phyloP scores from a whole-genome alignment of 2,888 invertebrate species.

The Phrixothrix hirtus region DNA sequence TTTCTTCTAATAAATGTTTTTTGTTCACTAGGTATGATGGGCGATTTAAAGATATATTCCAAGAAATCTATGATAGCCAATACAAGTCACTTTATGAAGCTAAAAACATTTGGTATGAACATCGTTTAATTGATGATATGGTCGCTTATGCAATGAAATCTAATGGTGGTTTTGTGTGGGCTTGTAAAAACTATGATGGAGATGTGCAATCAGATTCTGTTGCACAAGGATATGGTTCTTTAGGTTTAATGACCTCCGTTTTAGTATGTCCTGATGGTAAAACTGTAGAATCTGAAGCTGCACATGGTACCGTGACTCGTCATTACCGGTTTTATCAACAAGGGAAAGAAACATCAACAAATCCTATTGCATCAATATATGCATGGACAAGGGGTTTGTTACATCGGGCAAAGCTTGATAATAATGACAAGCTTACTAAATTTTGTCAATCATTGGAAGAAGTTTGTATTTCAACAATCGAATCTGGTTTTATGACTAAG shows the following conservation, averaged over 20 bases:
- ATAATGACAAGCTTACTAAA: slow-evolving; percentile 72
- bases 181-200: slow-evolving; percentile 99
- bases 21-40: slow-evolving; percentile 73
- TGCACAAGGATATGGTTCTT: slow-evolving; percentile 94
- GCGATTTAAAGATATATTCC: slow-evolving; percentile 95
- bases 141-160: slow-evolving; percentile 98
- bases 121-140: slow-evolving; percentile 98
- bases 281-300: slow-evolving; percentile 97
- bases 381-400: slow-evolving; percentile 95
- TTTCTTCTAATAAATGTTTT: too few species aligned
- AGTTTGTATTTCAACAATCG: slow-evolving; percentile 94
- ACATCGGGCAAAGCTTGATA: slow-evolving; percentile 93
- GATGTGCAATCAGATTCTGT: slow-evolving; percentile 99
- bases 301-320: slow-evolving; percentile 95
- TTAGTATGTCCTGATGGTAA: slow-evolving; percentile 96
- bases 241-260: slow-evolving; percentile 98
- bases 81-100: slow-evolving; percentile 86
- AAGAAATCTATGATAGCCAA: slow-evolving; percentile 87
- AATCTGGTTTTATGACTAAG: slow-evolving; percentile 95
- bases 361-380: slow-evolving; percentile 98
- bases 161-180: slow-evolving; percentile 99
- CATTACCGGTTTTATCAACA: slow-evolving; percentile 88
- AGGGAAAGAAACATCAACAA: slow-evolving; percentile 98
- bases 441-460: slow-evolving; percentile 88
- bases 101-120: slow-evolving; percentile 94